These are phyloP conservation scores for Oriolus oriolus DNA, from an alignment of 2,113 vertebrate genomes.

Conservation along the genomic window DNA sequence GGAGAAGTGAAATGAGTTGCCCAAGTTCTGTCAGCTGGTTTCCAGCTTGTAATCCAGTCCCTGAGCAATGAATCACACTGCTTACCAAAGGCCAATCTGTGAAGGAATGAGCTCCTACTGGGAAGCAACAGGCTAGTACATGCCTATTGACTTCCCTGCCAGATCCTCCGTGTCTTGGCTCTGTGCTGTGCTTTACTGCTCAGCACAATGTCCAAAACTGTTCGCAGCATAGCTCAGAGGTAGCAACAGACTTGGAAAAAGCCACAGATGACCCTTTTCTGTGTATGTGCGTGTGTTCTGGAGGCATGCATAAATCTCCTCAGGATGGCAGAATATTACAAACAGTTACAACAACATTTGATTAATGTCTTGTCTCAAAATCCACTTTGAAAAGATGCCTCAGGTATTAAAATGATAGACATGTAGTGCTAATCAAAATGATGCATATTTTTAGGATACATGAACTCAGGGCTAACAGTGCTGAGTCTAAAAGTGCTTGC, in stretches of 20 bases:
- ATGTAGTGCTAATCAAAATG: neutral
- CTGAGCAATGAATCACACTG: conserved; percentile 42
- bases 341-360: neutral
- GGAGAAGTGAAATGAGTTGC: conserved; percentile 27
- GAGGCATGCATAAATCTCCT: neutral
- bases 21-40: conserved; percentile 40
- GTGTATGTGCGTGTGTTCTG: neutral
- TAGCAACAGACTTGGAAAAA: neutral
- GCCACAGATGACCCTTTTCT: neutral
- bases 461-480: neutral
- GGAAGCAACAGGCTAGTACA: conserved; percentile 51
- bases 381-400: neutral
- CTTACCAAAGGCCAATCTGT: conserved; percentile 54
- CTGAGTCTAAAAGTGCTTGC: neutral
- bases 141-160: conserved; percentile 35
- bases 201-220: neutral
- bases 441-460: neutral
- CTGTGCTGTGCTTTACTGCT: neutral
- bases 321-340: neutral
- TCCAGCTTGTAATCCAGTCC: conserved; percentile 35
- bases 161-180: conserved; percentile 16
- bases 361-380: conserved; percentile 17
- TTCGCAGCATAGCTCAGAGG: neutral
- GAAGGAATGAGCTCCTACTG: conserved; percentile 50
- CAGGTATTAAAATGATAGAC: neutral